A percentile compares a stretch with the other conserved stretches of the same genome.
phyloP scores from a whole-genome alignment of 2,113 vertebrate genomes.

The Bubo scandiacus region DNA sequence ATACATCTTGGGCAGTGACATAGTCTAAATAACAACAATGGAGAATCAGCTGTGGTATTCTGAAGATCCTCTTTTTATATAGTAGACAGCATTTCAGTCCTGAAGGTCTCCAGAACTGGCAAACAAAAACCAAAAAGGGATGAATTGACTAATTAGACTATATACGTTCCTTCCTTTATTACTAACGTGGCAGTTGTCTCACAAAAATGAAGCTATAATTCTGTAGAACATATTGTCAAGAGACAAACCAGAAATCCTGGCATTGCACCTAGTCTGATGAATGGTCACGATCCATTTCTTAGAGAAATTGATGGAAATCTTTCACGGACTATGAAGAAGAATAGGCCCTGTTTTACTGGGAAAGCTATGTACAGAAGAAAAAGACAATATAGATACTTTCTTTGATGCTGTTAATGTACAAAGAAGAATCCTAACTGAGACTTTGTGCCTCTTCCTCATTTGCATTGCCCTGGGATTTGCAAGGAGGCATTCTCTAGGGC shows the following conservation, averaged over 20 bases:
- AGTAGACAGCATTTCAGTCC: background rate
- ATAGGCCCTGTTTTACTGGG: background rate
- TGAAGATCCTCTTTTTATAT: background rate
- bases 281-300: background rate
- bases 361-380: background rate
- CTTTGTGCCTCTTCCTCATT: background rate
- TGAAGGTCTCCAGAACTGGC: background rate
- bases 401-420: background rate
- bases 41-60: background rate
- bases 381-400: background rate
- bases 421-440: background rate
- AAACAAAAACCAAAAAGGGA: background rate
- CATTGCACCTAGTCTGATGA: background rate
- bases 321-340: background rate
- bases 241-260: background rate
- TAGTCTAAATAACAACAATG: background rate
- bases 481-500: background rate
- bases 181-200: background rate
- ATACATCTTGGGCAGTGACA: background rate
- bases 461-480: background rate
- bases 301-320: background rate
- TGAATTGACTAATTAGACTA: background rate
- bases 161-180: background rate
- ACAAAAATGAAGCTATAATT: background rate
- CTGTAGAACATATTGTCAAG: background rate